Base-by-base conservation (phyloP, 2,797 vertebrate species). In the Sebastolobus alascanus region DNA sequence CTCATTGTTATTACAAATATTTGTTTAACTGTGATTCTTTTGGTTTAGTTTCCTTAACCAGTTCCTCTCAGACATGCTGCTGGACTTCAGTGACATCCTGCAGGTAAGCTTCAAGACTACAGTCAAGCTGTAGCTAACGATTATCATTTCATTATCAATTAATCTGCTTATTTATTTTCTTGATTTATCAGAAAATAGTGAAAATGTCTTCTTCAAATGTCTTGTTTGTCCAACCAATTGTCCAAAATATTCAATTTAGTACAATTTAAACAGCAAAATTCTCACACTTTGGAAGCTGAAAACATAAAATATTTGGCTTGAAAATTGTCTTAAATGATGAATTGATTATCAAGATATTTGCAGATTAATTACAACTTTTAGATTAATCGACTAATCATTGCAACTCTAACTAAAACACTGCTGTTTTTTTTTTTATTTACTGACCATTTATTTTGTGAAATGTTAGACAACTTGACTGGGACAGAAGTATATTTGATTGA, bases 41-140 rank as follows among this genome's bases (percentile, higher is more conserved):
- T 38, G 12, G 2, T 33, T 60, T 8, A 10, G 11, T 60, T 18
- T 12, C 92, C 90, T 84, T 83, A 76, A 90, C 84, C 10, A 1
- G 59, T 4, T 14, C 5, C n/a, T 40, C 16, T 84, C 96, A 99
- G 98, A 99, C 92, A 99, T 99, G 98, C 95, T 99, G 70, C 95
- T 99, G 68, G 98, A 99, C 82, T 96, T 99, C 94, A 99, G 98
- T 0, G 98, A 99, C 84, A 90, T 99, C 79, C 92, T 99, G 79
- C 98, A 99, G 97, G 98, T 99, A 93, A 70, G 92, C 79, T 16
- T 46, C 31, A 20, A 35, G 2, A 18, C 27, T 2, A 4, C 9
- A 20, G 5, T 46, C 22, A 0, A 63, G 56, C 56, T 59, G 56
- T 9, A 29, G 29, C 6, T 12, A 4, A 22, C 1, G 7, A 0